Conservation (phyloP, 2,113 vertebrate genomes). For the Progne subis region DNA sequence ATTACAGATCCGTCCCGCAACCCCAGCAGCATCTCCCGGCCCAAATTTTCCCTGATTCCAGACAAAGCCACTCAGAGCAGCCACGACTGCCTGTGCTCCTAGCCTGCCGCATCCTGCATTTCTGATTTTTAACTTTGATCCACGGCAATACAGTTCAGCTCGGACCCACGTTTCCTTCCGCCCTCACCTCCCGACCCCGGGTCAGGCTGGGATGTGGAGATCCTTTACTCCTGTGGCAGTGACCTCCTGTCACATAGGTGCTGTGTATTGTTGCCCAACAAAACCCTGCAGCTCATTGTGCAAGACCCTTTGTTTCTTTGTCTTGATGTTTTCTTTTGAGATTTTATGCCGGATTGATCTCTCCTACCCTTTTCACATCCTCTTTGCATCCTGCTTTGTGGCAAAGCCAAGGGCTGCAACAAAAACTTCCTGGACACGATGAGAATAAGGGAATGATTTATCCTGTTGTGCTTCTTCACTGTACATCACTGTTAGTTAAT, state of each 20-base stretch:
- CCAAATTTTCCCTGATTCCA: neutral
- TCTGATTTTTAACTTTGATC: neutral
- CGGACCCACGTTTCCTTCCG: neutral
- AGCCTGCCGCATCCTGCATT: neutral
- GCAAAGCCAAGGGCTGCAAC: conserved; percentile 6
- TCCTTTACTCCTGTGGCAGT: neutral
- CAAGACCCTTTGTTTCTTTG: conserved; percentile 22
- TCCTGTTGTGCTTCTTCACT: conserved; percentile 14
- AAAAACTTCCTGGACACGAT: conserved; percentile 56
- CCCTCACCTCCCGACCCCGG: neutral
- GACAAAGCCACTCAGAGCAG: accelerated
- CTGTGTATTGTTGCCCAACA: neutral
- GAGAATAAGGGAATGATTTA: conserved; percentile 35
- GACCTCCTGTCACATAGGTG: conserved; percentile 5
- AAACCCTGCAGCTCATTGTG: neutral
- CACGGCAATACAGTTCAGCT: neutral
- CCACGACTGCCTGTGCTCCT: neutral
- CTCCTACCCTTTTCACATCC: neutral
- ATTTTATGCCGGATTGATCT: neutral
- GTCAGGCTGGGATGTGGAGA: neutral
- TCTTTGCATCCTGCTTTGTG: neutral
- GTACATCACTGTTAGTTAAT: conserved; percentile 11
- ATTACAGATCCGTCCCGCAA: accelerated
- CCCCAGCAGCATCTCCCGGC: neutral
- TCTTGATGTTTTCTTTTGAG: conserved; percentile 21